A percentile compares a stretch with the other conserved stretches of the same genome.
Conservation (phyloP, 1,140 invertebrate genomes). For the Drosophila insularis region DNA sequence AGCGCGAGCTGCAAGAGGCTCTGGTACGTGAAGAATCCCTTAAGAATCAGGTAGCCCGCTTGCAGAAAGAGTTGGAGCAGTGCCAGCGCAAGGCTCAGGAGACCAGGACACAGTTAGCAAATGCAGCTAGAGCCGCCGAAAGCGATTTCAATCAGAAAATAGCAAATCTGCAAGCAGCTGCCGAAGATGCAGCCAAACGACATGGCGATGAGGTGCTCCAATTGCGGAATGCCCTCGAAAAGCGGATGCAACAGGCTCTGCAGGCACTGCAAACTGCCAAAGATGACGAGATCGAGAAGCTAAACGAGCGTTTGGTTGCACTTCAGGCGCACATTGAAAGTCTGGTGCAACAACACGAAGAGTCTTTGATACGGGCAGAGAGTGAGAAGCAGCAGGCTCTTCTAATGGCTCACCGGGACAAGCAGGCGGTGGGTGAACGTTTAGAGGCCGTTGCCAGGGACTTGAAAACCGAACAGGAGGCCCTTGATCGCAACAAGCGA, state of each 20-base stretch:
- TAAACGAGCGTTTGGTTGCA: conserved; percentile 89
- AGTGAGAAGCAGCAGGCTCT: conserved; percentile 95
- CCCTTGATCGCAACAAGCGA: conserved; percentile 87
- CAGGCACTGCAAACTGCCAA: conserved; percentile 89
- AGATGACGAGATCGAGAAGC: conserved; percentile 88
- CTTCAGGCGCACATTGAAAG: conserved; percentile 89
- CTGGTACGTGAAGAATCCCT: conserved; percentile 89
- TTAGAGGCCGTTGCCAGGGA: conserved; percentile 87
- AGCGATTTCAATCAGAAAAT: conserved; percentile 90
- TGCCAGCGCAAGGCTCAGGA: conserved; percentile 89
- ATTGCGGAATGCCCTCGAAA: conserved; percentile 88
- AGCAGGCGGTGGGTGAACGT: conserved; percentile 90
- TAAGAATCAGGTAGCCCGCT: conserved; percentile 87
- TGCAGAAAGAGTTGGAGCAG: conserved; percentile 89
- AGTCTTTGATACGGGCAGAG: conserved; percentile 91
- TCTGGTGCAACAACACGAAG: conserved; percentile 91
- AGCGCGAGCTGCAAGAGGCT: conserved; percentile 89
- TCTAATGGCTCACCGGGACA: conserved; percentile 93
- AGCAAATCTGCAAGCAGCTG: conserved; percentile 87
- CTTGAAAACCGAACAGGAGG: conserved; percentile 88
- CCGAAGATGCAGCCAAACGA: conserved; percentile 88
- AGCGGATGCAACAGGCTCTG: conserved; percentile 88
- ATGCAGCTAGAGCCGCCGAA: conserved; percentile 89
- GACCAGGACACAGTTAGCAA: conserved; percentile 87
- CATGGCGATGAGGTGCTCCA: conserved; percentile 91